Base-by-base conservation (phyloP, 2,888 invertebrate species). In the Dryobotodes eremita region DNA sequence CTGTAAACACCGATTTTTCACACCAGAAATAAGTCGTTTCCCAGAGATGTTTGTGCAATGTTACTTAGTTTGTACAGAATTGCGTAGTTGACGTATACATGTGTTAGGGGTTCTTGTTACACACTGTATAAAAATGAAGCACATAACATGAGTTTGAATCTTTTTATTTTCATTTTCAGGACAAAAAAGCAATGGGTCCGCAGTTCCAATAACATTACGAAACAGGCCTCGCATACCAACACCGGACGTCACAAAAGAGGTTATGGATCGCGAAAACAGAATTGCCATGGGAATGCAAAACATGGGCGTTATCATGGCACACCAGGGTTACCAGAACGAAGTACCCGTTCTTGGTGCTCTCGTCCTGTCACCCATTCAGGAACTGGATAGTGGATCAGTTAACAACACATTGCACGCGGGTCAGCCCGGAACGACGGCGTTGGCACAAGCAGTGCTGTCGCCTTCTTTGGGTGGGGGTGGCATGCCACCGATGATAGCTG, bases 201-300 rank as follows among this genome's bases (percentile, higher is more conserved):
- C 97, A 23, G 95, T 98, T 57, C 97, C 98, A 13, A 97, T 97
- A 84, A 97, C 97, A n/a, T 95, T 98, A 83, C 98, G 98, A 92
- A 98, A 98, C 91, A 97, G 99, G 76, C 99, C 99, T n/a, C 97
- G 99, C 74, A 98, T 99, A 88, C 99, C 99, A 61, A 99, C 99
- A 13, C 99, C 99, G 0, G 99, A 99, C 93, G 98, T 98, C 13
- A 98, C 98, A 55, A 98, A 98, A 94, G 98, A 98, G 93, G 97
- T 98, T 42, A 96, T 97, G 80, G 98, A 98, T 89, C 97, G 98
- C 76, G 98, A 98, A 91, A 97, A 97, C 91, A 97, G 98, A 76
- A 94, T 98, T 65, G 97, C 97, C 2, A 94, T 95, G 94, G 96
- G 95, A 84, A 94, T 95, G 94, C 95, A 95, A 85, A 96, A 96